A percentile compares a stretch with the other conserved stretches of the same genome.
These are phyloP conservation scores for Zoroaster sp. DNA, from an alignment of 53 echinoderm and acorn worm genomes.

Conservation along the genomic window DNA sequence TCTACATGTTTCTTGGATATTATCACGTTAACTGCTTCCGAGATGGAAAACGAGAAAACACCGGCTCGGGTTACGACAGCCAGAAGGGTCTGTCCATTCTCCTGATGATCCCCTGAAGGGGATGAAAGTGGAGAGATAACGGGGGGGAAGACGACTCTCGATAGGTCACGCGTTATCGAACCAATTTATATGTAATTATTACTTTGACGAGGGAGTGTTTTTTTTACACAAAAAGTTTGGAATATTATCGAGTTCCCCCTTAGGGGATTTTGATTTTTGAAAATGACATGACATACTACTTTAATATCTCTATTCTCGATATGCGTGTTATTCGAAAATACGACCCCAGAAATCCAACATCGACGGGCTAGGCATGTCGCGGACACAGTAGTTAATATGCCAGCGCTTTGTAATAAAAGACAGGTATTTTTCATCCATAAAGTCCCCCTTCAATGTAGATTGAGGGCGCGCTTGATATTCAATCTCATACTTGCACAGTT, in stretches of 20 bases:
- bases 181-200: constrained; percentile 34
- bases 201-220: constrained; percentile 35
- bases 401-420: not conserved
- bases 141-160: not conserved
- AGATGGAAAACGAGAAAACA: constrained; percentile 27
- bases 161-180: not conserved
- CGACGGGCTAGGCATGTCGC: not conserved
- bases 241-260: constrained; percentile 17
- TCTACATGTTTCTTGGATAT: constrained; percentile 4
- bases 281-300: constrained; percentile 24
- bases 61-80: constrained; percentile 35
- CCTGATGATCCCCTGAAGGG: constrained; percentile 26
- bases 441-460: not conserved
- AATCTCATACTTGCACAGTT: too few species aligned
- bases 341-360: not conserved
- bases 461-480: not conserved
- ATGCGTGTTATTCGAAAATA: not conserved
- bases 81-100: not conserved
- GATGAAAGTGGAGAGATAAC: not conserved
- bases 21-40: constrained; percentile 55
- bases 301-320: not conserved
- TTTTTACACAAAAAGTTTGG: not conserved
- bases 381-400: not conserved
- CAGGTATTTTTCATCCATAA: not conserved
- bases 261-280: not conserved